Percentiles rank a stretch among this genome's conserved stretches.
phyloP scores from a whole-genome alignment of 1,140 invertebrate genomes.

The Triops longicaudatus region DNA sequence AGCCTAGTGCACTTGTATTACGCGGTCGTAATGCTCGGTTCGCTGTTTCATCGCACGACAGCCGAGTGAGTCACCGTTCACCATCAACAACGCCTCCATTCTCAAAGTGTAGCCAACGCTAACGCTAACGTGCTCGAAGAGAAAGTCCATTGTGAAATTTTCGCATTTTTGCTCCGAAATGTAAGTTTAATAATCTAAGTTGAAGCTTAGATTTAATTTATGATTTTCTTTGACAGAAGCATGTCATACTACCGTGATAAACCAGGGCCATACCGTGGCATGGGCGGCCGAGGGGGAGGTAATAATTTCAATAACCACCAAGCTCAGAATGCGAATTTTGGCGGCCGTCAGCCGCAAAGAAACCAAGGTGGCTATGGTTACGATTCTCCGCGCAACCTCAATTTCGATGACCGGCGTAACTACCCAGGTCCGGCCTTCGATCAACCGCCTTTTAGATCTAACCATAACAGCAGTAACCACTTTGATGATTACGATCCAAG shows the following conservation, averaged over 20 bases:
- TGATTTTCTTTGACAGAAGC: neutral
- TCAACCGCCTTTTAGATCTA: neutral
- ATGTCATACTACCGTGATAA: neutral
- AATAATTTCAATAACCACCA: neutral
- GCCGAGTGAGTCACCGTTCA: no score
- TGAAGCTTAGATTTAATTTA: no score
- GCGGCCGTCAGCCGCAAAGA: neutral
- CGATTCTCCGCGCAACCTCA: neutral
- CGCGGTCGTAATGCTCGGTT: no score
- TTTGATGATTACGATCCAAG: neutral
- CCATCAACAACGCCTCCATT: no score
- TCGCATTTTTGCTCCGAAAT: no score
- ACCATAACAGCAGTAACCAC: neutral
- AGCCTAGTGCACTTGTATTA: no score
- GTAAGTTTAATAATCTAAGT: no score
- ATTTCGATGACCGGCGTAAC: neutral
- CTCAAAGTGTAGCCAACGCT: no score
- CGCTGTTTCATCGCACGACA: no score
- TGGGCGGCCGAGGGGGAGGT: neutral
- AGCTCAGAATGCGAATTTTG: neutral
- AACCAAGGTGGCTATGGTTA: neutral
- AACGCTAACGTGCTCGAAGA: no score
- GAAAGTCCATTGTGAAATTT: no score
- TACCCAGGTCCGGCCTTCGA: neutral
- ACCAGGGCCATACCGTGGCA: neutral